Evolutionary conservation across 2,113 vertebrate genomes (phyloP).

Genomic region (Bos javanicus): DNA sequence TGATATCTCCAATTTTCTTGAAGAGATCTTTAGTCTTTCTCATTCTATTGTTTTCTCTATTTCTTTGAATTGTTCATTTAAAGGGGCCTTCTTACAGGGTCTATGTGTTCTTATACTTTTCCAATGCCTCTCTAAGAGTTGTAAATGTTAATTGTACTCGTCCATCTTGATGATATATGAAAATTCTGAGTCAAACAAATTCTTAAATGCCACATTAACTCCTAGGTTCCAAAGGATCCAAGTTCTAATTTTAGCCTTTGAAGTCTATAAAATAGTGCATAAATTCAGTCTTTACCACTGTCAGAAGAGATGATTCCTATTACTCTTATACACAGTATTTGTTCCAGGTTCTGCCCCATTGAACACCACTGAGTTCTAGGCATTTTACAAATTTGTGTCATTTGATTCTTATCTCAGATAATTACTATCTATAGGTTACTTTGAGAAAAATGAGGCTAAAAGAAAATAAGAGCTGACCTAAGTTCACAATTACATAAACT

Average conservation of each 20-base stretch:
- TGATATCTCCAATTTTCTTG: not conserved
- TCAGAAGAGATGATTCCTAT: not conserved
- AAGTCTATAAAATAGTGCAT: not conserved
- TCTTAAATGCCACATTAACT: not conserved
- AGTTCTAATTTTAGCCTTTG: not conserved
- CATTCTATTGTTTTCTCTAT: not conserved
- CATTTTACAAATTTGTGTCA: not conserved
- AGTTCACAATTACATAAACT: not conserved
- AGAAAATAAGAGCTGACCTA: not conserved
- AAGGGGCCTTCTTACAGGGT: not conserved
- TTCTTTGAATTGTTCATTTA: not conserved
- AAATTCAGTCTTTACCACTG: not conserved
- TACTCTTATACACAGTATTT: not conserved
- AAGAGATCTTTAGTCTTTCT: not conserved
- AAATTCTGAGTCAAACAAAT: not conserved
- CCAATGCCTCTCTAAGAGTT: not conserved
- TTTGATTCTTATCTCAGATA: not conserved
- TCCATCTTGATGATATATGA: not conserved
- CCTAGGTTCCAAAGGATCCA: not conserved
- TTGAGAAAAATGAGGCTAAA: not conserved
- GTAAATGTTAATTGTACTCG: not conserved
- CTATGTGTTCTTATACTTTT: not conserved
- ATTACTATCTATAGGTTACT: not conserved
- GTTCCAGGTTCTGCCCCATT: not conserved
- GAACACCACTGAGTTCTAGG: not conserved